Evolutionary conservation across 2,113 vertebrate genomes (phyloP).

Genomic region (Myiopsitta monachus): DNA sequence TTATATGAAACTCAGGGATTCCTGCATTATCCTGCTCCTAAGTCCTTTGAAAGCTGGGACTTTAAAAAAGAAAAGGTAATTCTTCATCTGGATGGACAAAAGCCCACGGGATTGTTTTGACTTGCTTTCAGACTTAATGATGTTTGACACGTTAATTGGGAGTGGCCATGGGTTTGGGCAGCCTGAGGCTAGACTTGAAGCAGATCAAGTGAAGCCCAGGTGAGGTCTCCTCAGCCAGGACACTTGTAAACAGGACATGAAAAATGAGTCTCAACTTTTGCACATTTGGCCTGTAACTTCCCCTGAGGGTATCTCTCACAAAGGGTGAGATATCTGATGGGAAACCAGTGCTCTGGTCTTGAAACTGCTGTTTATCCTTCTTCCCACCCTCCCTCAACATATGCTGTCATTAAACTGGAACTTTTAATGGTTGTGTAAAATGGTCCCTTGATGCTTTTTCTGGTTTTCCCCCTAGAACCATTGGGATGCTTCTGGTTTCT

Average conservation of each 20-base stretch:
- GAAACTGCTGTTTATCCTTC: constrained; percentile 2
- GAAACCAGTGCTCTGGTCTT: not conserved
- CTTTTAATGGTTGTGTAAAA: not conserved
- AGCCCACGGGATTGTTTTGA: constrained; percentile 5
- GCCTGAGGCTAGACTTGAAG: not conserved
- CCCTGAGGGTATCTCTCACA: not conserved
- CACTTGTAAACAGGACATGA: constrained; percentile 10
- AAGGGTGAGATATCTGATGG: constrained; percentile 4
- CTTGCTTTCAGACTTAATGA: constrained; percentile 3
- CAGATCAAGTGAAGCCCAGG: not conserved
- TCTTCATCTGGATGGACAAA: not conserved
- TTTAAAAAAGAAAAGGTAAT: not conserved
- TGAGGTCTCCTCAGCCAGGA: not conserved
- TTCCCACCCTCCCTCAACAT: not conserved
- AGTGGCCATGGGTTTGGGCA: not conserved
- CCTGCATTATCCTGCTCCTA: constrained; percentile 9
- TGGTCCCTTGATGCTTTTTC: not conserved
- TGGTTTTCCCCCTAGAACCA: not conserved
- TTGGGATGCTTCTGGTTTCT: not conserved
- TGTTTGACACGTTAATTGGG: not conserved
- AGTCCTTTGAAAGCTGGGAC: not conserved
- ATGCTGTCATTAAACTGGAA: not conserved
- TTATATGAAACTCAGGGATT: not conserved
- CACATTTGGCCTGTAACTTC: not conserved
- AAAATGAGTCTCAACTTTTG: constrained; percentile 32